Evolutionary conservation across 2,888 invertebrate species (phyloP).

Genomic region (Calameuta idolon): DNA sequence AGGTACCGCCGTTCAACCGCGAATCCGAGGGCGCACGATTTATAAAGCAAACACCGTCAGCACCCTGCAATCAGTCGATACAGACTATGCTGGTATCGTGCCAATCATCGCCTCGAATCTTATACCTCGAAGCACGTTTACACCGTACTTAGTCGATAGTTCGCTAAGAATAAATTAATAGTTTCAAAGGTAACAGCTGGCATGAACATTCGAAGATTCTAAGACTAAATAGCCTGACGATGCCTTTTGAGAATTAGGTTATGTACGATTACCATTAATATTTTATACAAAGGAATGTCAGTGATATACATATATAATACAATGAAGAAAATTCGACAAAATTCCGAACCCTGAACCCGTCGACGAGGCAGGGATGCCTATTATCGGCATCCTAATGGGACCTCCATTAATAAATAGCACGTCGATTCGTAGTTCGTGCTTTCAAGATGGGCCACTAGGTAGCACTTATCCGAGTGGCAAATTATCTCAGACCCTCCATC

Average conservation of each 20-base stretch:
- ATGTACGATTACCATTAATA: neutral
- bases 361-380: neutral
- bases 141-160: conserved; percentile 62
- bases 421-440: conserved; percentile 17
- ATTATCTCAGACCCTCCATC: conserved; percentile 39
- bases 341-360: neutral
- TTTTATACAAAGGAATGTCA: neutral
- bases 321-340: neutral
- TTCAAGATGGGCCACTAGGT: conserved; percentile 47
- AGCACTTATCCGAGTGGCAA: conserved; percentile 44
- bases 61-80: conserved; percentile 63
- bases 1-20: conserved; percentile 24
- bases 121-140: conserved; percentile 58
- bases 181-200: conserved; percentile 51
- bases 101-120: conserved; percentile 43
- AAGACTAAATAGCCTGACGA: neutral
- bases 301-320: neutral
- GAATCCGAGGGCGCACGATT: conserved; percentile 52
- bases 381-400: neutral
- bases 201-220: conserved; percentile 45
- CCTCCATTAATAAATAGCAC: conserved; percentile 46
- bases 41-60: conserved; percentile 65
- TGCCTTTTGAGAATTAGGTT: neutral
- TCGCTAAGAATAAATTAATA: conserved; percentile 63
- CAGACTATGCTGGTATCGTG: conserved; percentile 35